Percentiles rank a stretch among this genome's conserved stretches.
Conservation (phyloP, 1,140 invertebrate species). For the Sipha flava region DNA sequence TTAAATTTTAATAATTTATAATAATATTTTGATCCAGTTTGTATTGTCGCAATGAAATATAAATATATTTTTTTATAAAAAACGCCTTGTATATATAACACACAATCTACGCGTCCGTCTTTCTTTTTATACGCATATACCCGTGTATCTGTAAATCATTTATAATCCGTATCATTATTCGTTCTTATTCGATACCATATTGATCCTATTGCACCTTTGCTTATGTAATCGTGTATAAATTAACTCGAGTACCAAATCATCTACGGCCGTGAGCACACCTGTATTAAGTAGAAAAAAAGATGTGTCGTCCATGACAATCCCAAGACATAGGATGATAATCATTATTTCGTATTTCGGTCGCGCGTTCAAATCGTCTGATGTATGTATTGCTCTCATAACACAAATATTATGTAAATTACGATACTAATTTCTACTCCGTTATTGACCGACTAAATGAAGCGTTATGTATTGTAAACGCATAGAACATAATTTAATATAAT, state of each 20-base stretch:
- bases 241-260: not conserved
- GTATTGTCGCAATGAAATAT: not conserved
- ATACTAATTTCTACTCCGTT: not conserved
- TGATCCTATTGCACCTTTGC: not conserved
- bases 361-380: not conserved
- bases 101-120: not conserved
- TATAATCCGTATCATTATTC: not conserved
- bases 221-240: not conserved
- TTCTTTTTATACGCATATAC: not conserved
- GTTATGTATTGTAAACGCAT: too few species aligned
- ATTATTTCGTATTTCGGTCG: not conserved
- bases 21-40: not conserved
- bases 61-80: constrained; percentile 4
- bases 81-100: not conserved
- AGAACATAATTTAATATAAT: too few species aligned
- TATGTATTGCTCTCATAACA: not conserved
- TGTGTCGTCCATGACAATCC: not conserved
- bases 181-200: too few species aligned
- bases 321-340: not conserved
- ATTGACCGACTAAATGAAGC: not conserved
- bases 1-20: not conserved
- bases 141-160: not conserved
- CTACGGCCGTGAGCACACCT: not conserved
- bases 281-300: not conserved
- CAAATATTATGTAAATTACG: not conserved